Evolutionary conservation across 2,113 vertebrate genomes (phyloP), one percentile per base, ranked within the genome.

Genomic region (Cichladusa arquata): DNA sequence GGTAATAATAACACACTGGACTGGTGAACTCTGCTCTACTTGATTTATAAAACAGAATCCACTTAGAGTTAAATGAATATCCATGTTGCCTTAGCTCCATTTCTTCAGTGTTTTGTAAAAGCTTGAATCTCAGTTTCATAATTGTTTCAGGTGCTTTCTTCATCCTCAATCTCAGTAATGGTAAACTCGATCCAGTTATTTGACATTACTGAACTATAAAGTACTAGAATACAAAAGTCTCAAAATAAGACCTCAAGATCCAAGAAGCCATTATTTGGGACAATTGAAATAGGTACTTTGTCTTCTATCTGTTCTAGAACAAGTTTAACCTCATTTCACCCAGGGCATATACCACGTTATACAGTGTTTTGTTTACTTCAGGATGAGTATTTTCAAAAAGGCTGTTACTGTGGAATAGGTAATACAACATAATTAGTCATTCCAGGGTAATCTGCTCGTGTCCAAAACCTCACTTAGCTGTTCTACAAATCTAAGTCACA

Each of bases 341-440:
- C 54, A 33, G 14, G 9, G 4, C 19, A 33, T 62, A 42, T 19
- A 31, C 3, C 25, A 66, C 0, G 0, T 84, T 18, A 45, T 50
- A 36, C 3, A 47, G 12, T 3, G 11, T 82, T 81, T 71, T 82
- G 40, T 87, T 90, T 92, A 72, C 16, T 72, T 85, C 48, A 60
- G 10, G 31, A 20, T n/a, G 8, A 72, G 22, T 33, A 34, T 65
- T 20, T 83, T 73, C 42, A 58, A 54, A 83, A 77, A 54, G 14
- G 14, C 5, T 81, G 1, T 48, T 80, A 56, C 17, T 65, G 16
- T 44, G 22, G 24, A 85, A 67, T 20, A 79, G 36, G 24, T 61
- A 82, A 47, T 88, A 29, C 5, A 69, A 65, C 34, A 70, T 51
- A n/a, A 88, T 77, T 90, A 77, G 14, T 80, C 94, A 45, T 88